Evolutionary conservation across 2,113 vertebrate species (phyloP), one percentile per base, ranked within the genome.

Genomic region (Hassar affinis): DNA sequence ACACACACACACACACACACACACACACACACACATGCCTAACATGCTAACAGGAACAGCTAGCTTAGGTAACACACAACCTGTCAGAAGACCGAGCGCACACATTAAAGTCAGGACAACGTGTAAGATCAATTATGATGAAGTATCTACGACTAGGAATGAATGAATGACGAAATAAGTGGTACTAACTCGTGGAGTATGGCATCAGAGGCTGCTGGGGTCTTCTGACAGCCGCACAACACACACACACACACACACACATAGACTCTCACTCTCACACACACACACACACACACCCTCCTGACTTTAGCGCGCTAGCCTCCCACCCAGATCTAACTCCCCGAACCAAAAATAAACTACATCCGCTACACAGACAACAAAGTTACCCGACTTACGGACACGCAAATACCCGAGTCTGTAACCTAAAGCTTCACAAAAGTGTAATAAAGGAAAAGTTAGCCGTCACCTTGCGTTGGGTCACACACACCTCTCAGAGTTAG

Each of bases 151-250:
- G n/a, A n/a, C n/a, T n/a, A n/a, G n/a, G n/a, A n/a, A 42, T 42
- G 38, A 42, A 42, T 42, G 6, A 42, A 42, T 42, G 38, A 42
- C 6, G 2, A 2, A 51, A 51, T 51, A 51, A 51, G 12, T 51
- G 12, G 6, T 42, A 42, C 3, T 2, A 42, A 42, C 6, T 42
- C 38, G 2, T 42, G 38, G 2, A 11, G 12, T 12, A 51, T 64
- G 57, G 12, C 14, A 75, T 45, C 38, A 49, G 71, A 27, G 35
- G 56, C 14, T 27, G 3, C 17, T 62, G 71, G 61, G 4, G 76
- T 61, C 54, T 74, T n/a, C 49, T 64, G 64, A 71, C 59, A 78
- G 27, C 38, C 79, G 20, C 22, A 66, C 62, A 85, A 49, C 80
- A 79, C n/a, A n/a, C n/a, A n/a, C n/a, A n/a, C n/a, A n/a, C n/a